Evolutionary conservation across 2,888 invertebrate species (phyloP).

Genomic region (Bruchidius siliquastri): DNA sequence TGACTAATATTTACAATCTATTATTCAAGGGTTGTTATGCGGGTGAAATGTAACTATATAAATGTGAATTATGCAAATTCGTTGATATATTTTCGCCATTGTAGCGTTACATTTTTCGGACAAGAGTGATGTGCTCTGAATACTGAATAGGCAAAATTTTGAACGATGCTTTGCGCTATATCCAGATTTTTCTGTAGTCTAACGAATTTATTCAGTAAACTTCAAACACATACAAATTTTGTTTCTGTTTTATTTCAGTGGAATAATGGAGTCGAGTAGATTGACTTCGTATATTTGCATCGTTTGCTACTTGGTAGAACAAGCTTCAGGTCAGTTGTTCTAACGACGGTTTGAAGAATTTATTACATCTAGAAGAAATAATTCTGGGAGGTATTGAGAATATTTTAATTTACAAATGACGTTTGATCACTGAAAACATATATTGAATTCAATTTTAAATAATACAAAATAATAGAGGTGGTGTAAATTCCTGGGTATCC

Average conservation of each 20-base stretch:
- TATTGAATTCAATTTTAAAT: too few relatives aligned
- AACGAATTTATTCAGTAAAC: background rate
- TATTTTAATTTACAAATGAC: too few relatives aligned
- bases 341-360: too few relatives aligned
- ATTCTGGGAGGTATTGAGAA: too few relatives aligned
- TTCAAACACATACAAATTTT: background rate
- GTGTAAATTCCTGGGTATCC: too few relatives aligned
- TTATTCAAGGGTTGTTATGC: conserved; percentile 13
- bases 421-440: too few relatives aligned
- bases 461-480: too few relatives aligned
- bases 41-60: conserved; percentile 5
- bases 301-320: too few relatives aligned
- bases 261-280: too few relatives aligned
- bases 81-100: conserved; percentile 1
- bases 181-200: background rate
- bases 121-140: background rate
- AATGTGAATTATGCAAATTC: conserved; percentile 11
- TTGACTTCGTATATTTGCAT: too few relatives aligned
- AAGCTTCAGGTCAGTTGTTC: too few relatives aligned
- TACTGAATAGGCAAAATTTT: background rate
- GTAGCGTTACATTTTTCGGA: conserved; percentile 1
- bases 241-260: background rate
- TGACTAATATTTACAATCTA: conserved; percentile 4
- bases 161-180: background rate
- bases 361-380: too few relatives aligned